Evolutionary conservation across 2,888 invertebrate genomes (phyloP).

Genomic region (Melinaea marsaeus): DNA sequence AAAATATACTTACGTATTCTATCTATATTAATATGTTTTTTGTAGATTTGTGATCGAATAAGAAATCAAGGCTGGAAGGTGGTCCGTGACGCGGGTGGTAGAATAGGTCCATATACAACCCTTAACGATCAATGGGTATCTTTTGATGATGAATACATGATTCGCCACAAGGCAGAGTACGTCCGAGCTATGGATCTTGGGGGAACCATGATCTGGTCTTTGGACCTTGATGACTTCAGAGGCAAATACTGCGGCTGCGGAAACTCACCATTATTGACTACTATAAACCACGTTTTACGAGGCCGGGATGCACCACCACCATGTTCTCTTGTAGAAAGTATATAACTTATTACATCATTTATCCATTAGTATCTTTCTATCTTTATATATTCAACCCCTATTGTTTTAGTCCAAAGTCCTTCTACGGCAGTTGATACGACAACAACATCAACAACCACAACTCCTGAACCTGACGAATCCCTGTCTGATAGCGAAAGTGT

Average conservation of each 20-base stretch:
- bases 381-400: neutral
- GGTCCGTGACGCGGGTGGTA: slow-evolving; percentile 85
- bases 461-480: slow-evolving; percentile 20
- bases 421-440: slow-evolving; percentile 22
- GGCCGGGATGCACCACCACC: slow-evolving; percentile 81
- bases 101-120: slow-evolving; percentile 93
- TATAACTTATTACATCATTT: slow-evolving; percentile 34
- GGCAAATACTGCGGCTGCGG: slow-evolving; percentile 87
- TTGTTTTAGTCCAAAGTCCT: slow-evolving; percentile 29
- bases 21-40: too few relatives aligned
- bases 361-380: neutral
- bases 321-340: slow-evolving; percentile 63
- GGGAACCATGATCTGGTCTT: slow-evolving; percentile 93
- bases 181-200: slow-evolving; percentile 87
- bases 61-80: slow-evolving; percentile 86
- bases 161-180: slow-evolving; percentile 89
- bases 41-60: slow-evolving; percentile 88
- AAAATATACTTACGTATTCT: too few relatives aligned
- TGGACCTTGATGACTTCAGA: slow-evolving; percentile 92
- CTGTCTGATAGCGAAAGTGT: slow-evolving; percentile 28
- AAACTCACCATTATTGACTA: slow-evolving; percentile 86
- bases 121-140: slow-evolving; percentile 94
- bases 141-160: slow-evolving; percentile 92
- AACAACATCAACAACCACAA: slow-evolving; percentile 21
- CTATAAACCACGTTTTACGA: slow-evolving; percentile 88